A percentile compares a stretch with the other conserved stretches of the same genome.
phyloP scores from a whole-genome alignment of 2,797 vertebrate species.

The Gymnocypris eckloni region DNA sequence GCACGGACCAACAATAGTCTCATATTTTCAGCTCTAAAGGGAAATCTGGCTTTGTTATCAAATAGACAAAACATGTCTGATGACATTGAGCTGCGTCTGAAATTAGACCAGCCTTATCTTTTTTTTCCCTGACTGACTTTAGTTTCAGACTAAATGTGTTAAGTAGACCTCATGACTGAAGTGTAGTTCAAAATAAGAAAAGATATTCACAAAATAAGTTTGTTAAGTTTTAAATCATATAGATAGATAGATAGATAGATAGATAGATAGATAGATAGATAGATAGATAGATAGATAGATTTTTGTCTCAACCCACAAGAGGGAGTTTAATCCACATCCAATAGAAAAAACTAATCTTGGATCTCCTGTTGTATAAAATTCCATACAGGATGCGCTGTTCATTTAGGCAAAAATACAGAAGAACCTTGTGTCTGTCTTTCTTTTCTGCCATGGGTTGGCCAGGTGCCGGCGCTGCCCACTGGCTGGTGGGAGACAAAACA shows the following conservation, averaged over 20 bases:
- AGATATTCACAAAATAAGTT: not conserved
- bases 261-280: not conserved
- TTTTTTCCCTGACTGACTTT: slow-evolving; percentile 51
- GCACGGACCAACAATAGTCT: slow-evolving; percentile 32
- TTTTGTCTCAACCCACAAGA: slow-evolving; percentile 27
- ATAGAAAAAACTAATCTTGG: not conserved
- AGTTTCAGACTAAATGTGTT: slow-evolving; percentile 11
- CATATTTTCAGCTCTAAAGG: slow-evolving; percentile 55
- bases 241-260: not conserved
- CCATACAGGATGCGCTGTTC: not conserved
- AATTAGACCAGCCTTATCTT: slow-evolving; percentile 56
- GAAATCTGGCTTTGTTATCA: slow-evolving; percentile 56
- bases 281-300: not conserved
- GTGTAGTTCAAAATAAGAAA: not conserved
- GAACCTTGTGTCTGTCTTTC: slow-evolving; percentile 2
- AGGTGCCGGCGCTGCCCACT: not conserved
- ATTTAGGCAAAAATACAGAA: slow-evolving; percentile 3
- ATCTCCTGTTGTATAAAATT: not conserved
- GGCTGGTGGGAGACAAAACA: not conserved
- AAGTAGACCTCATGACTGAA: not conserved
- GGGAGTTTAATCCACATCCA: slow-evolving; percentile 3
- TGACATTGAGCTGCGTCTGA: slow-evolving; percentile 25
- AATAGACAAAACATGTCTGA: slow-evolving; percentile 59
- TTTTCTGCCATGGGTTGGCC: not conserved
- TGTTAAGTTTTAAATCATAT: not conserved